phyloP scores from a whole-genome alignment of 1,140 invertebrate species.

The Paramacrobiotus metropolitanus region DNA sequence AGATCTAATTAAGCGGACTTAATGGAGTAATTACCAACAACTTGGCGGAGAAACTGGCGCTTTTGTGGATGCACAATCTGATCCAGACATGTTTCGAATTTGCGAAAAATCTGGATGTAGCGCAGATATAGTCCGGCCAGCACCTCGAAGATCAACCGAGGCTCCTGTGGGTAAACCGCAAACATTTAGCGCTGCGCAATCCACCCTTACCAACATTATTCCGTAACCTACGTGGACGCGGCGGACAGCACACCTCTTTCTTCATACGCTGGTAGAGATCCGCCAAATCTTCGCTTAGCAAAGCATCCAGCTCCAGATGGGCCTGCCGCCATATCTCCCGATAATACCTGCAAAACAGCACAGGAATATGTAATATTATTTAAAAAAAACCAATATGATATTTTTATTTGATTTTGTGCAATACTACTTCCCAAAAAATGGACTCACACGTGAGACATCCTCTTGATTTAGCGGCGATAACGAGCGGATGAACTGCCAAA shows the following conservation, averaged over 20 bases:
- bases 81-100: constrained; percentile 56
- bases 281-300: background rate
- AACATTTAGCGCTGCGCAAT: too few species aligned
- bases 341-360: background rate
- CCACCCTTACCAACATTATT: too few species aligned
- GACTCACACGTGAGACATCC: too few species aligned
- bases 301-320: background rate
- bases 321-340: background rate
- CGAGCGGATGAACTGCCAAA: too few species aligned
- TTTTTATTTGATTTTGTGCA: too few species aligned
- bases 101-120: constrained; percentile 50
- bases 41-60: constrained; percentile 42
- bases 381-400: too few species aligned
- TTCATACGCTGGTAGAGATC: background rate
- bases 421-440: too few species aligned
- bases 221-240: too few species aligned
- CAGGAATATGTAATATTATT: too few species aligned
- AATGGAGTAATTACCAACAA: constrained; percentile 34
- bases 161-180: background rate
- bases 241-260: constrained; percentile 1
- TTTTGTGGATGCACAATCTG: constrained; percentile 82
- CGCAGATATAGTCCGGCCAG: constrained; percentile 33
- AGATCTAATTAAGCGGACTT: too few species aligned
- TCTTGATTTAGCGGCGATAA: too few species aligned
- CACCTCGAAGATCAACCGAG: constrained; percentile 5